These are phyloP conservation scores for Grus americana DNA, from an alignment of 2,113 vertebrate genomes.

Conservation along the genomic window DNA sequence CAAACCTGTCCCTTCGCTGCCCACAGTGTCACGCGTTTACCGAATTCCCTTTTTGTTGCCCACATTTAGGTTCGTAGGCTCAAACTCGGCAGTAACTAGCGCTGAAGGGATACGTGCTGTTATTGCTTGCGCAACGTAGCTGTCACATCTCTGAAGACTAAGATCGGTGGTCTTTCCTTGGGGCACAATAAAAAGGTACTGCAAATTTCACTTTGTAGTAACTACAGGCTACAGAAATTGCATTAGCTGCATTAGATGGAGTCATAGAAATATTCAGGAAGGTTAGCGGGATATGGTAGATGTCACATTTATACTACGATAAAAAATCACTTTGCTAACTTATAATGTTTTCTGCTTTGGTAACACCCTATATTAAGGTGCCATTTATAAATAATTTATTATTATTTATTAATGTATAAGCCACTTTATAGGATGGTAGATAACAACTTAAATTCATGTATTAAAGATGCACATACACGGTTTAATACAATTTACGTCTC, in stretches of 20 bases:
- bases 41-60: slow-evolving; percentile 8
- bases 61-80: slow-evolving; percentile 1
- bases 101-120: not conserved
- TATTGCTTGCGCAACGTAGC: not conserved
- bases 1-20: slow-evolving; percentile 48
- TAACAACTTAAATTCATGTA: slow-evolving; percentile 83
- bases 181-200: slow-evolving; percentile 62
- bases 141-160: slow-evolving; percentile 28
- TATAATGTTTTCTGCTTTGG: slow-evolving; percentile 74
- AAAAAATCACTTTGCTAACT: slow-evolving; percentile 82
- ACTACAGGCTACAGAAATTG: slow-evolving; percentile 73
- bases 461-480: slow-evolving; percentile 80
- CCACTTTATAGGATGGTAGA: slow-evolving; percentile 76
- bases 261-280: slow-evolving; percentile 67
- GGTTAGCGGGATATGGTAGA: slow-evolving; percentile 66
- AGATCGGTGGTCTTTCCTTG: slow-evolving; percentile 54
- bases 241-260: slow-evolving; percentile 73
- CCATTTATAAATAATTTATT: slow-evolving; percentile 78
- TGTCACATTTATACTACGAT: slow-evolving; percentile 64
- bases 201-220: slow-evolving; percentile 77
- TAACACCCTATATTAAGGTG: slow-evolving; percentile 78
- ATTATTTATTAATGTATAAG: slow-evolving; percentile 83
- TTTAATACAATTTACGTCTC: slow-evolving; percentile 80
- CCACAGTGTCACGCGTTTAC: slow-evolving; percentile 34
- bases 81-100: slow-evolving; percentile 67